Percentiles rank a stretch among this genome's conserved stretches.
These are phyloP conservation scores for Myotis davidii DNA, from an alignment of 2,113 vertebrate genomes.

Conservation along the genomic window DNA sequence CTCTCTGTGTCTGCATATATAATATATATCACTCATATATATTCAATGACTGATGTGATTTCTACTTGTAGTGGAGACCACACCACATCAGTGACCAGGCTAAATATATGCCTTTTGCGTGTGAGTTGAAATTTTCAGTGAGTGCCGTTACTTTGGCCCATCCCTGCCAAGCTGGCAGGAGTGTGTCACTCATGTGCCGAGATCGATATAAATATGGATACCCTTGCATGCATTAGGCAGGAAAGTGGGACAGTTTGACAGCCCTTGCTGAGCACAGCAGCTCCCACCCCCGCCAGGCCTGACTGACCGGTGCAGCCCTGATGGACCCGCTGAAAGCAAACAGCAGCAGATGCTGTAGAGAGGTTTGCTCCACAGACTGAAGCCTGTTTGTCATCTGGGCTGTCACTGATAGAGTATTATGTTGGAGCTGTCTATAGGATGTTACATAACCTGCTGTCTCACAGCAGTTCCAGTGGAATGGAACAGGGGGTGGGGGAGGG, in stretches of 20 bases:
- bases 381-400: conserved; percentile 63
- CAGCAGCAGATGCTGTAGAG: conserved; percentile 67
- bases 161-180: conserved; percentile 14
- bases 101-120: conserved; percentile 1
- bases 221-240: conserved; percentile 58
- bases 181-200: conserved; percentile 3
- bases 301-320: conserved; percentile 44
- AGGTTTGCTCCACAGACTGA: conserved; percentile 46
- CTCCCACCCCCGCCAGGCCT: conserved; percentile 48
- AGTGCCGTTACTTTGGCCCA: conserved; percentile 1
- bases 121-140: conserved; percentile 10
- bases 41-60: not conserved
- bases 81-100: not conserved
- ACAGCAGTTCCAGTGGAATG: conserved; percentile 7
- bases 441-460: conserved; percentile 64
- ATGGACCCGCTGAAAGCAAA: conserved; percentile 37
- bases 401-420: conserved; percentile 77
- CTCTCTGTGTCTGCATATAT: not conserved
- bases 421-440: conserved; percentile 69
- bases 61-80: not conserved
- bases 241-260: conserved; percentile 61
- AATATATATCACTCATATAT: not conserved
- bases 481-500: not conserved
- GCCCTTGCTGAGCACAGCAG: conserved; percentile 64
- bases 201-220: conserved; percentile 75